These are phyloP conservation scores for Mesorhabditis sp. DNA, from an alignment of 2,888 invertebrate species.

Conservation along the genomic window DNA sequence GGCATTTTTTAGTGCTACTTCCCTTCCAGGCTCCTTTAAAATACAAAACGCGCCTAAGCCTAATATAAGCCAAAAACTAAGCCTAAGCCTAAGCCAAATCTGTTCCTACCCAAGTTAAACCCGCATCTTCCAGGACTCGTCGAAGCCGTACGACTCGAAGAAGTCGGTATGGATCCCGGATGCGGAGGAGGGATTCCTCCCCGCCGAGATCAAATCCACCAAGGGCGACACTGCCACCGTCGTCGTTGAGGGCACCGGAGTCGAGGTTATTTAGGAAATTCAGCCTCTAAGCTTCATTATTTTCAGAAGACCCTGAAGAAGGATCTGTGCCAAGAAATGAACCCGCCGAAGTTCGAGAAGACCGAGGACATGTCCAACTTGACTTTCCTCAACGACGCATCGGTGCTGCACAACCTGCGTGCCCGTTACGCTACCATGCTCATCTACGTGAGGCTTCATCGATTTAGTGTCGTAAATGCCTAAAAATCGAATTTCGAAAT, in stretches of 20 bases:
- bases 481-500: background rate
- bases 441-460: conserved; percentile 60
- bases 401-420: conserved; percentile 95
- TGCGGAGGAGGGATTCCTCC: conserved; percentile 73
- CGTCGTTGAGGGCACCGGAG: conserved; percentile 67
- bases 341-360: conserved; percentile 98
- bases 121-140: conserved; percentile 34
- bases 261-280: conserved; percentile 29
- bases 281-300: background rate
- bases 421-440: conserved; percentile 94
- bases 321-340: conserved; percentile 88
- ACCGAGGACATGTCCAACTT: conserved; percentile 71
- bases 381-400: conserved; percentile 98
- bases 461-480: background rate
- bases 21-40: too few relatives aligned
- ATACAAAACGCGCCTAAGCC: too few relatives aligned
- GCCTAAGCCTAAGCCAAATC: too few relatives aligned
- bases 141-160: conserved; percentile 47
- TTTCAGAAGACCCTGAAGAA: conserved; percentile 74
- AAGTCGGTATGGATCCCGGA: conserved; percentile 51
- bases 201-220: conserved; percentile 95
- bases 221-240: conserved; percentile 96
- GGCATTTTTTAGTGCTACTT: too few relatives aligned
- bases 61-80: too few relatives aligned
- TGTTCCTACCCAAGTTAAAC: too few relatives aligned